Base-by-base conservation (phyloP, 2,113 vertebrate genomes). In the Hipposideros armiger region DNA sequence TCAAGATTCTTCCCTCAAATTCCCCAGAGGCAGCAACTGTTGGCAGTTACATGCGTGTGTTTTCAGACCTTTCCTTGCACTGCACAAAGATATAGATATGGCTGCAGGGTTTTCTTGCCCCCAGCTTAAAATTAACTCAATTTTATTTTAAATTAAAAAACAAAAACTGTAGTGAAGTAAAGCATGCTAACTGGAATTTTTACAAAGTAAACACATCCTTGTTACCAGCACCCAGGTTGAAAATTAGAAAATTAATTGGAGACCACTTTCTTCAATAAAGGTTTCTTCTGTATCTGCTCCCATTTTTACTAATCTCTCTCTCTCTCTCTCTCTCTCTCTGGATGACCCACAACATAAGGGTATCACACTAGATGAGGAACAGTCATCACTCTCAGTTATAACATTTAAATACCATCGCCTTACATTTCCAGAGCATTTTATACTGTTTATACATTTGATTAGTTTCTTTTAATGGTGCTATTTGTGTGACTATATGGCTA, bases 101-200 rank as follows among this genome's bases (percentile, higher is more conserved):
- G 26, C 13, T 24, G 20, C 36, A 70, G 14, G 40, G 20, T 30
- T 72, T 90, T 50, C 67, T 52, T 60, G 78, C 32, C 36, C 50
- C 36, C 16, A 50, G 52, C 77, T 70, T 56, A 54, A 93, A 69
- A 82, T 16, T 15, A 66, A 36, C 32, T 74, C 14, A 62, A n/a
- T 60, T 93, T 88, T 88, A 83, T 87, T 85, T 90, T 82, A 70
- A 76, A 62, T 50, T 78, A 40, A 56, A 69, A 60, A 80, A 28
- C 17, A 83, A 52, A 60, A 60, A 52, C 76, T 36, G 17, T 13
- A 91, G 42, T 70, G 58, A 62, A 84, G 22, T n/a, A 72, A 89
- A 73, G 17, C 3, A 32, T 11, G 11, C 64, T 83, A 42, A 50
- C 0, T 95, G 58, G 26, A 88, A 42, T 58, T 91, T 83, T 85